These are phyloP conservation scores for Hypselothyrea guttata DNA, from an alignment of 2,888 invertebrate species.

Conservation along the genomic window DNA sequence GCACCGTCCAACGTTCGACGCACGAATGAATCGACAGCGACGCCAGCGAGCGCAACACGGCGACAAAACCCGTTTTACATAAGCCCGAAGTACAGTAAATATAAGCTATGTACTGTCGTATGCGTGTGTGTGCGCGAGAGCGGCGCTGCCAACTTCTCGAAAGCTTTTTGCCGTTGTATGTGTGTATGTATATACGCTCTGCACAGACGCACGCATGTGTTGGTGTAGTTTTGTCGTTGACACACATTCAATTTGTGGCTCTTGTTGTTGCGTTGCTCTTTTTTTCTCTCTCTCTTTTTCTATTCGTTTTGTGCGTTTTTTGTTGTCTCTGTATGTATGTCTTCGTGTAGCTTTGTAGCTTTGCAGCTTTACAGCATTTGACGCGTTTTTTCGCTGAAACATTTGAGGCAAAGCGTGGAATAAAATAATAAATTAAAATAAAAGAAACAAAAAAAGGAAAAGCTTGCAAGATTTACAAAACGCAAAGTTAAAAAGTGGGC, in stretches of 20 bases:
- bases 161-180: constrained; percentile 59
- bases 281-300: constrained; percentile 27
- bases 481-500: constrained; percentile 27
- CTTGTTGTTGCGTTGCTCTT: constrained; percentile 31
- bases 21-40: constrained; percentile 80
- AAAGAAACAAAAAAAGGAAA: constrained; percentile 27
- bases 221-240: constrained; percentile 72
- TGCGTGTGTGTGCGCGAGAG: constrained; percentile 28
- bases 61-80: constrained; percentile 69
- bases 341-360: constrained; percentile 35
- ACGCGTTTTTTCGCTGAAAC: constrained; percentile 60
- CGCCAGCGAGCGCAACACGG: constrained; percentile 59
- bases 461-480: constrained; percentile 48
- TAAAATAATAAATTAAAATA: constrained; percentile 5
- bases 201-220: no score
- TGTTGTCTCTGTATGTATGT: constrained; percentile 37
- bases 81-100: constrained; percentile 66
- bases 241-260: constrained; percentile 70
- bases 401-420: constrained; percentile 47
- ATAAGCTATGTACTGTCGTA: constrained; percentile 43
- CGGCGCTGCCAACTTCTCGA: constrained; percentile 38
- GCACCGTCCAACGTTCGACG: constrained; percentile 77
- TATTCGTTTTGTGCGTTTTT: constrained; percentile 25
- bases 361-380: constrained; percentile 1
- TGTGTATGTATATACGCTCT: constrained; percentile 34